These are phyloP conservation scores for Plecotus auritus DNA, from an alignment of 2,113 vertebrate genomes.

Conservation along the genomic window DNA sequence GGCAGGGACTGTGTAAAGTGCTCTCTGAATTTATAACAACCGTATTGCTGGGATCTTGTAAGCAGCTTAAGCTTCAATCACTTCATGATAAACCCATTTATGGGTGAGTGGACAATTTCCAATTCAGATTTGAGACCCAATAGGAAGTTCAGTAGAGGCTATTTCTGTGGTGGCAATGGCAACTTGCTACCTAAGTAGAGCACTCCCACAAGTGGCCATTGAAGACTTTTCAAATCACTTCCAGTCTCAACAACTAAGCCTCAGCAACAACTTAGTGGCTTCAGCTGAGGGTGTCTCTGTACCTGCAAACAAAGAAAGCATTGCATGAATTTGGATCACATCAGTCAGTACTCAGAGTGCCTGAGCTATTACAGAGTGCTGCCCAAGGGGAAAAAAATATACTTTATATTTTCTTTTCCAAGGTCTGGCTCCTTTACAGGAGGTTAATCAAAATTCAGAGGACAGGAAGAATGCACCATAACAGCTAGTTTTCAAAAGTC, in stretches of 20 bases:
- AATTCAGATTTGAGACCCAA: background rate
- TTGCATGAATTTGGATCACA: background rate
- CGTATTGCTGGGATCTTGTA: background rate
- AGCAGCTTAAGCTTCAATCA: background rate
- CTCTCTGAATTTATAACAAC: background rate
- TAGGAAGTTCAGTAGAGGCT: background rate
- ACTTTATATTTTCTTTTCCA: background rate
- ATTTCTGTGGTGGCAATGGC: background rate
- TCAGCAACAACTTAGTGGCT: background rate
- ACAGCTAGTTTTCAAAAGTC: background rate
- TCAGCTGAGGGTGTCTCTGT: background rate
- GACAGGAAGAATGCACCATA: background rate
- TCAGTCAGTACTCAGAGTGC: background rate
- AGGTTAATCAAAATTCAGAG: background rate
- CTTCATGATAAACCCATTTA: background rate
- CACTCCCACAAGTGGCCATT: background rate
- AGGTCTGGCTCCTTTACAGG: background rate
- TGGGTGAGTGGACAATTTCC: background rate
- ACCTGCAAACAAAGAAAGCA: background rate
- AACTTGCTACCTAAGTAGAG: background rate
- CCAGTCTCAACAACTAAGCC: background rate
- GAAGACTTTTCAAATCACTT: background rate
- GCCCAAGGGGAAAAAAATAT: background rate
- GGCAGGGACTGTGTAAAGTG: background rate
- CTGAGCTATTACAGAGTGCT: background rate